Evolutionary conservation across 2,797 vertebrate genomes (phyloP), one percentile per base, ranked within the genome.

Genomic region (Brachyrhaphis roseni): DNA sequence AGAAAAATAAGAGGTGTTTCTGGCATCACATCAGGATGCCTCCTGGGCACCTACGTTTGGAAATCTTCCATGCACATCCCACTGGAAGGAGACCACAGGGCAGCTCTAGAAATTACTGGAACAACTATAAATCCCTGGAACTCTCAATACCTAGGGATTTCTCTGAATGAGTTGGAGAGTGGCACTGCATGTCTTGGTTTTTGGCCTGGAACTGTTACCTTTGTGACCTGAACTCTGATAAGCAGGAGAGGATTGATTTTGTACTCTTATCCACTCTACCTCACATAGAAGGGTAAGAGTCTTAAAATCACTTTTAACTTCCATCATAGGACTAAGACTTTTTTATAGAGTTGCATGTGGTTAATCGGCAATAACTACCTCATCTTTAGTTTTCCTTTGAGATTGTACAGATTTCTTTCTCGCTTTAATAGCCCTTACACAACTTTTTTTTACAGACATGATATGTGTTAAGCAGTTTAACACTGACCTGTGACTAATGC

Each of bases 11-110:
- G 41, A 70, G 66, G 41, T 70, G 39, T 45, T 70, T 28, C 23
- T 43, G 66, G 66, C 41, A 70, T n/a, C 39, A 70, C 66, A 70
- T 45, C 41, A 70, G 39, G 26, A 45, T 70, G 26, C 66, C 41
- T 70, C n/a, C 66, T 7, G 26, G 23, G 26, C 10, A 70, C 41
- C 41, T 45, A n/a, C 0, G 5, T 45, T 70, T 70, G 66, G 66
- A 70, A 10, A 41, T 70, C 66, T n/a, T 70, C 41, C 66, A 70
- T 26, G 5, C 39, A 70, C 39, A 45, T 43, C 66, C 39, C 11
- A 45, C 66, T 43, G 26, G 23, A 26, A 70, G 41, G 41, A 70
- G 39, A 70, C 26, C 26, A n/a, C 66, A 45, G 39, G 23, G 41
- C 43, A 70, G 66, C 23, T 41, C 39, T 13, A 26, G 26, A 45